phyloP scores from a whole-genome alignment of 2,888 invertebrate genomes.

The Tupiocoris notatus region DNA sequence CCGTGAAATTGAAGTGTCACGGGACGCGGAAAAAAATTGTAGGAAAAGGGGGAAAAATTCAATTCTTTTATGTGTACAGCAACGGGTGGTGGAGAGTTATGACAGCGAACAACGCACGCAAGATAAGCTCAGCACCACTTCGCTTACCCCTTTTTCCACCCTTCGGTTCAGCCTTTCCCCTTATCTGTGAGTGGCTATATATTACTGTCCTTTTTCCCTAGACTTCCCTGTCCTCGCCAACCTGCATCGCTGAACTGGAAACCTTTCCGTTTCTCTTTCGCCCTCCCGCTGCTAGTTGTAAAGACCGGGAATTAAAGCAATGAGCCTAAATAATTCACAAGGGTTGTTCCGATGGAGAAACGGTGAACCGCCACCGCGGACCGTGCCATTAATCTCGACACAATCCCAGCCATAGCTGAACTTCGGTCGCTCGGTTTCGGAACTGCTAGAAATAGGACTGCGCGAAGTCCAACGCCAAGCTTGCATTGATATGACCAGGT shows the following conservation, averaged over 20 bases:
- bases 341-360: not conserved
- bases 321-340: constrained; percentile 33
- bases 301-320: constrained; percentile 32
- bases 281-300: not conserved
- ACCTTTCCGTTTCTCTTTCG: not conserved
- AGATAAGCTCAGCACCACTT: not conserved
- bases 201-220: not conserved
- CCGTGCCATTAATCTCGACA: constrained; percentile 32
- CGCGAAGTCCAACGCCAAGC: no score
- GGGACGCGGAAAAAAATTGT: not conserved
- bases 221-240: not conserved
- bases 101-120: not conserved
- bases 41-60: not conserved
- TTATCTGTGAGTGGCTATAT: not conserved
- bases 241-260: not conserved
- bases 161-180: not conserved
- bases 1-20: not conserved
- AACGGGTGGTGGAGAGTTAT: not conserved
- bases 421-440: not conserved
- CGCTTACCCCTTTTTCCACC: not conserved
- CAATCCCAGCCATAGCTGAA: not conserved
- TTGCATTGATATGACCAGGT: no score
- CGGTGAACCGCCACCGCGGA: not conserved
- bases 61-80: not conserved
- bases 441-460: no score